Evolutionary conservation across 2,797 vertebrate species (phyloP).

Genomic region (Phataginus tetradactyla): DNA sequence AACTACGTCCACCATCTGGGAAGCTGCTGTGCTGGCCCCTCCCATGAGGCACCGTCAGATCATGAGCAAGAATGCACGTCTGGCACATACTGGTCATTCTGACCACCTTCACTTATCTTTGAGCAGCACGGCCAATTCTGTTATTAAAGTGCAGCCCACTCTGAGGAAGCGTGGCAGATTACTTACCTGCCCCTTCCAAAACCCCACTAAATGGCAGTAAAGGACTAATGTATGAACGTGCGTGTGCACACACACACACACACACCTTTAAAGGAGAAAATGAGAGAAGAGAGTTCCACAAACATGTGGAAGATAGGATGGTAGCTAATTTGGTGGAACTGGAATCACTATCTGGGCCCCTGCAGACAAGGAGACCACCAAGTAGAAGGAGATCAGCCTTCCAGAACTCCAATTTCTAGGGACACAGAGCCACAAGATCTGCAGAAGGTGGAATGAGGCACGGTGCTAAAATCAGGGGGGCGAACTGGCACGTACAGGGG

Average conservation of each 20-base stretch:
- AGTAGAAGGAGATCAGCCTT: accelerated
- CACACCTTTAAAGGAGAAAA: neutral
- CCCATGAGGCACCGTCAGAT: accelerated
- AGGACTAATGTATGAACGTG: neutral
- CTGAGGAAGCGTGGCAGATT: neutral
- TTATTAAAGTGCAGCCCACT: neutral
- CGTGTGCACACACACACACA: no score
- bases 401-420: neutral
- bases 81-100: neutral
- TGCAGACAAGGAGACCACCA: neutral
- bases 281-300: neutral
- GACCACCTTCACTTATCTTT: neutral
- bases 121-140: neutral
- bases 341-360: neutral
- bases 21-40: neutral
- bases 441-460: neutral
- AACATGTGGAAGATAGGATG: neutral
- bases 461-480: neutral
- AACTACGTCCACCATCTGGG: neutral
- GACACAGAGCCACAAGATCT: neutral
- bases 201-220: neutral
- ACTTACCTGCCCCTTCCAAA: neutral
- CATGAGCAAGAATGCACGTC: accelerated
- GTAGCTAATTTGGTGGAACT: neutral
- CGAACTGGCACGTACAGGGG: accelerated